These are phyloP conservation scores for Chloroclysta siterata DNA, from an alignment of 2,888 invertebrate genomes.

Conservation along the genomic window DNA sequence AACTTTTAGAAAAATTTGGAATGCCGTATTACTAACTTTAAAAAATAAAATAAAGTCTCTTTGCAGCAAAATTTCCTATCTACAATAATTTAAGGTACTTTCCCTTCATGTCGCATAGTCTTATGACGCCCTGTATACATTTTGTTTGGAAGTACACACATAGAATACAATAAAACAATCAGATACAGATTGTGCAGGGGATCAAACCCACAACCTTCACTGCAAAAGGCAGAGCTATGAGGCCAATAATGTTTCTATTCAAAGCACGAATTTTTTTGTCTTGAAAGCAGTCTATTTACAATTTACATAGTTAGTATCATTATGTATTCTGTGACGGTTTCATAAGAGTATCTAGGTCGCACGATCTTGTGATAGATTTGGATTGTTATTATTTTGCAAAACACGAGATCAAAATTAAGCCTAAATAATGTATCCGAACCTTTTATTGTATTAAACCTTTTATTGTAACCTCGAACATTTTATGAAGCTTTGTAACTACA, in stretches of 20 bases:
- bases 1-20: no score
- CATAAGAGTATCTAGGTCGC: neutral
- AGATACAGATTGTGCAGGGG: no score
- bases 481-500: constrained; percentile 3
- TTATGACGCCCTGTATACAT: no score
- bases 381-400: neutral
- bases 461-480: neutral
- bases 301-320: constrained; percentile 2
- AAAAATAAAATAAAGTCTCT: no score
- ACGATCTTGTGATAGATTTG: neutral
- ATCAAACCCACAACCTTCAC: no score
- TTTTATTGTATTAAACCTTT: neutral
- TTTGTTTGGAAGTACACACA: no score
- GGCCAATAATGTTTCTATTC: neutral
- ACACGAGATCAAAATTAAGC: neutral
- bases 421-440: neutral
- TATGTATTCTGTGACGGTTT: neutral
- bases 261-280: neutral
- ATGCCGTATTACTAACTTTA: no score
- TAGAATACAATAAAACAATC: no score
- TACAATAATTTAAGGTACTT: no score
- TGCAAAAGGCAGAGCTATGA: no score
- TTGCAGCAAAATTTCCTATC: no score
- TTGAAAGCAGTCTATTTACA: neutral
- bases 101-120: no score